A percentile compares a stretch with the other conserved stretches of the same genome.
These are phyloP conservation scores for Dendrocopos noguchii DNA, from an alignment of 2,113 vertebrate genomes.

Conservation along the genomic window DNA sequence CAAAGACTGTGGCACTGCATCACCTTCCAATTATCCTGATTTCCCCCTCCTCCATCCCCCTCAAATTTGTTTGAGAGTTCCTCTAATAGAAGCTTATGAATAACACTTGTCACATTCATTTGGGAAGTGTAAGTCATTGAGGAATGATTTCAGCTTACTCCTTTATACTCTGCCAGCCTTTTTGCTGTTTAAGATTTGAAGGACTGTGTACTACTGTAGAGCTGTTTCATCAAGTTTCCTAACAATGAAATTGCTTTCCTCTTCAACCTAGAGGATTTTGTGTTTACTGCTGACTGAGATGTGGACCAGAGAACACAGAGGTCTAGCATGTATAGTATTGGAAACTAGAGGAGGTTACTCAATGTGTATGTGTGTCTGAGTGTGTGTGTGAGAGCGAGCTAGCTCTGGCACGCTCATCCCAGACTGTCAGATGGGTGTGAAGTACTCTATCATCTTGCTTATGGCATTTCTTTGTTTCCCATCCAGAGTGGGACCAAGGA, in stretches of 20 bases:
- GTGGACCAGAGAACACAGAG: neutral
- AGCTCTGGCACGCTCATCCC: neutral
- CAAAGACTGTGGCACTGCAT: neutral
- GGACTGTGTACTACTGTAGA: fast-evolving
- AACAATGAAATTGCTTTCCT: neutral
- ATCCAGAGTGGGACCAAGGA: slow-evolving; percentile 2
- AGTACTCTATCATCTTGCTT: neutral
- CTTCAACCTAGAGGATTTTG: neutral
- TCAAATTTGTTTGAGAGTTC: neutral
- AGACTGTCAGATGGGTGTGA: neutral
- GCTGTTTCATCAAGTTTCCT: neutral
- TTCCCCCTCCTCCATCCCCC: too few relatives aligned
- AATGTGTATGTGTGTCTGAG: fast-evolving
- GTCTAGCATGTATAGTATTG: neutral
- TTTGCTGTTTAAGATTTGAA: neutral
- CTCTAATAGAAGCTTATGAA: neutral
- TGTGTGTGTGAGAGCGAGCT: too few relatives aligned
- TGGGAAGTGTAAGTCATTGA: neutral
- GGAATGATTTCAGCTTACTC: neutral
- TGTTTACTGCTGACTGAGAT: neutral
- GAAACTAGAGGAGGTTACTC: neutral
- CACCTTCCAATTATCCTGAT: neutral
- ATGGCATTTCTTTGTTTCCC: neutral
- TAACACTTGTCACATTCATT: neutral
- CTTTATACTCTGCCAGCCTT: neutral